Evolutionary conservation across 2,888 invertebrate species (phyloP), one percentile per base, ranked within the genome.

Genomic region (Epirrita christyi): DNA sequence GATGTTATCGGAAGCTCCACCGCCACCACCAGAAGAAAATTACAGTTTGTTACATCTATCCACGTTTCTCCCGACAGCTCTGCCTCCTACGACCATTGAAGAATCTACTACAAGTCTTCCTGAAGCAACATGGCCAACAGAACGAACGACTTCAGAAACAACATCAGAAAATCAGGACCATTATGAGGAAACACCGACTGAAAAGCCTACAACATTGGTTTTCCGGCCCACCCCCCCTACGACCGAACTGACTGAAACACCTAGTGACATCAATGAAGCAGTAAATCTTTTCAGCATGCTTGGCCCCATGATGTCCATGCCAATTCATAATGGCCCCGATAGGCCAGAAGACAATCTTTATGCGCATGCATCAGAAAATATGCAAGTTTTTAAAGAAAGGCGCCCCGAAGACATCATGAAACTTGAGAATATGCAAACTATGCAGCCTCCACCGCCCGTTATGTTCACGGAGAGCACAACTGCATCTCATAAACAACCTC

Each of bases 391-490:
- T 68, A 85, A 88, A 66, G 83, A 86, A 62, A 76, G 78, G 15
- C 66, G 68, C 34, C 71, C 75, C 5, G 80, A 83, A 58, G 81
- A 84, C 42, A 61, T 63, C n/a, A 45, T 65, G n/a, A 73, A 85
- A 70, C 73, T 93, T 60, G 85, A 93, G 74, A 87, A 88, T 10
- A 93, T 94, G 93, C 93, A 94, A 81, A 93, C 93, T n/a, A 93
- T 94, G 93, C 93, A 92, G 67, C 93, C 94, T 2, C 93, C 94
- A 32, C 92, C 93, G 2, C 76, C 84, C 1, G 73, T 78, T 14
- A 76, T 75, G 63, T 48, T 62, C 37, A 59, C 72, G 44, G 84
- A 85, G 64, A 81, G 64, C 58, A 68, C 80, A 34, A 75, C 73
- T 45, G 45, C 62, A 34, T 46, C 72, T 32, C 66, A 76, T 21